Conservation (phyloP, 2,113 vertebrate genomes). For the Coracopsis vasa region DNA sequence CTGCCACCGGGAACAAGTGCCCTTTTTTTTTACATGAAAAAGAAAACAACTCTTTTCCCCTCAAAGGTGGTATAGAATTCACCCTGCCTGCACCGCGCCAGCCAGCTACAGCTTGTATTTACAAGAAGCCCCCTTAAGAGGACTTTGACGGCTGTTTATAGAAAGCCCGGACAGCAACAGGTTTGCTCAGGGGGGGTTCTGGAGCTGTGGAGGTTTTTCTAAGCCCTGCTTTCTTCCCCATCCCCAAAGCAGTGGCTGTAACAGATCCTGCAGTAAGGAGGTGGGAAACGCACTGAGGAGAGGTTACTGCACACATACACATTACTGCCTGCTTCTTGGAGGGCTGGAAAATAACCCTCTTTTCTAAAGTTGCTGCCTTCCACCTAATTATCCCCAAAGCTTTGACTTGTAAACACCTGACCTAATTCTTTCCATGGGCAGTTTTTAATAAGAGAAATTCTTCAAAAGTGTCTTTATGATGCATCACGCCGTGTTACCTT, state of each 20-base stretch:
- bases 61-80: constrained; percentile 48
- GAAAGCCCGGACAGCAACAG: neutral
- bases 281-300: neutral
- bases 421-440: constrained; percentile 71
- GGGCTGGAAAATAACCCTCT: constrained; percentile 56
- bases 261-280: constrained; percentile 21
- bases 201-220: constrained; percentile 19
- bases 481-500: constrained; percentile 54
- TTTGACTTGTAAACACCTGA: constrained; percentile 71
- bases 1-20: neutral
- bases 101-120: neutral
- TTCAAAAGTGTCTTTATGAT: constrained; percentile 72
- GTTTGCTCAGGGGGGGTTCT: constrained; percentile 2
- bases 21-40: neutral
- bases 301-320: neutral
- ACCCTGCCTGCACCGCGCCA: neutral
- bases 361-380: constrained; percentile 39
- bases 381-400: constrained; percentile 67
- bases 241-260: neutral
- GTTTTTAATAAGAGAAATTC: constrained; percentile 68
- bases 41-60: neutral
- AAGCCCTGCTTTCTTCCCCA: constrained; percentile 18
- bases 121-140: constrained; percentile 44
- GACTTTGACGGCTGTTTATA: neutral
- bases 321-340: constrained; percentile 34